Base-by-base conservation (phyloP, 2,888 invertebrate species). In the Morpho helenor region DNA sequence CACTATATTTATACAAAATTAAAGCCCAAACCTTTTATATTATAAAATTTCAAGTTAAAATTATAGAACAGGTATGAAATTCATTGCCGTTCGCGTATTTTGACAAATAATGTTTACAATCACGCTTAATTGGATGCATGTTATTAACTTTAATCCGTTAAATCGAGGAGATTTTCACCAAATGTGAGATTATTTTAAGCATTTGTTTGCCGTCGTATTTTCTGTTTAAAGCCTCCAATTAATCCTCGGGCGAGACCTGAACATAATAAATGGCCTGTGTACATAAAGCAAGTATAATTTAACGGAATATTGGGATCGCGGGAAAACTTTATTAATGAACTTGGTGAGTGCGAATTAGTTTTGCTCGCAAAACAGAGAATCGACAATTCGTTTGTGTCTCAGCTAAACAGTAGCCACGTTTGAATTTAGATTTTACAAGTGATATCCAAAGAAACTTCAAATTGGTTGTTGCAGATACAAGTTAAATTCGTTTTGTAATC, bases 301-400 rank as follows among this genome's bases (percentile, higher is more conserved):
- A 48, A 42, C 47, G 42, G 47, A 47, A 54, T 54, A 54, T 54
- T 48, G 47, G 45, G 42, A 50, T 50, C 39, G 42, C 42, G 41
- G 50, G 47, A 54, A 54, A 54, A 54, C 54, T 54, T 54, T 54
- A 54, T 42, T 54, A 47, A 54, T 54, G 54, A 54, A 54, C 40
- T 54, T 54, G 48, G 54, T 23, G 43, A 43, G 51, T 41, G 23
- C 44, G 23, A 9, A 22, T 52, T 52, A 54, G 45, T 48, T 54
- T 47, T 40, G 54, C 42, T 53, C 41, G 42, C 47, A 22, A 47
- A 40, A 22, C 40, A 39, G 4, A 9, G 16, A 52, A n/a, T 44
- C 31, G 23, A 52, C n/a, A 23, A 39, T 45, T 31, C 10, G 42
- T 45, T 42, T 54, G 41, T 41, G 43, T 43, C 23, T 23, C 23